These are phyloP conservation scores for Mythimna pallens DNA, from an alignment of 2,888 invertebrate species.

Conservation along the genomic window DNA sequence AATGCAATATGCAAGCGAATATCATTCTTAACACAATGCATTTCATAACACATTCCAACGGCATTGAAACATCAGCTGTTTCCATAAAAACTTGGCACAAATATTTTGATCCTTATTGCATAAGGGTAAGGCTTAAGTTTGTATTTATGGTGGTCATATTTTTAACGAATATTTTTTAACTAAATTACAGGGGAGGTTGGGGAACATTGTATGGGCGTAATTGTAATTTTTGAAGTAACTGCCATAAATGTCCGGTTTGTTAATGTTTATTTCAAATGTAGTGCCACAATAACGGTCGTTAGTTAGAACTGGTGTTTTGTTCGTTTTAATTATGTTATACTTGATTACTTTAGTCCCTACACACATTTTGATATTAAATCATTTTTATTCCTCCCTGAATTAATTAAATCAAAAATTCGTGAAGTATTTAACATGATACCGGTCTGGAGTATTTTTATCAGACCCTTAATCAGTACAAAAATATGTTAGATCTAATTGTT, in stretches of 20 bases:
- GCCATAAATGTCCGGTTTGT: constrained; percentile 66
- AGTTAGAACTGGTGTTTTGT: constrained; percentile 33
- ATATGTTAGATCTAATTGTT: background rate
- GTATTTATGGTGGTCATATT: constrained; percentile 55
- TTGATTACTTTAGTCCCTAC: constrained; percentile 33
- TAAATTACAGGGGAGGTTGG: constrained; percentile 79
- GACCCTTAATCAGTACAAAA: background rate
- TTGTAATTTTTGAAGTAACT: constrained; percentile 74
- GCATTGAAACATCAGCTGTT: constrained; percentile 33
- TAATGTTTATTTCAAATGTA: constrained; percentile 64
- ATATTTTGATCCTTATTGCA: constrained; percentile 65
- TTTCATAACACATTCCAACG: constrained; percentile 48
- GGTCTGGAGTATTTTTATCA: background rate
- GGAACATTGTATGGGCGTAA: constrained; percentile 75
- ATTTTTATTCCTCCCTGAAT: constrained; percentile 1
- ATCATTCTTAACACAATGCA: constrained; percentile 49
- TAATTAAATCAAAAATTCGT: constrained; percentile 12
- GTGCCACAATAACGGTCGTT: constrained; percentile 49
- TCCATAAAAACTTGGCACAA: constrained; percentile 39
- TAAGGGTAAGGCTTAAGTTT: constrained; percentile 64
- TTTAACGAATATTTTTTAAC: constrained; percentile 69
- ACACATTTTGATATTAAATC: constrained; percentile 10
- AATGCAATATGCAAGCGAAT: constrained; percentile 55
- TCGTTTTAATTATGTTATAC: constrained; percentile 41
- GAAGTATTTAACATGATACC: background rate